phyloP scores from a whole-genome alignment of 2,113 vertebrate species.

The Poecile atricapillus region DNA sequence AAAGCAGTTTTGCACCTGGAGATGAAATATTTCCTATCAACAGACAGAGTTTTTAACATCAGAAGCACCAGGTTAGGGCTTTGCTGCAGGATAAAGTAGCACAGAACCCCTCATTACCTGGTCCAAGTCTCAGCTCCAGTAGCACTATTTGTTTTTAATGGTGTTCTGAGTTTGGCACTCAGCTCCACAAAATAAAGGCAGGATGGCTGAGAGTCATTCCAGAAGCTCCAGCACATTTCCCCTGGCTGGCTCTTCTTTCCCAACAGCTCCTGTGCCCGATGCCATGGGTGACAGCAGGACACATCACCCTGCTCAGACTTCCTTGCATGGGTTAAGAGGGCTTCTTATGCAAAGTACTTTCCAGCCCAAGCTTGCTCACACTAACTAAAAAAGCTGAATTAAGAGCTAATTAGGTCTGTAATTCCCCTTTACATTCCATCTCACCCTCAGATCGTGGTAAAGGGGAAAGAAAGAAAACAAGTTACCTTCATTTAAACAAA shows the following conservation, averaged over 20 bases:
- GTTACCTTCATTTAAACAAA: not conserved
- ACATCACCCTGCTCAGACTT: not conserved
- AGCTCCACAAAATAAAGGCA: not conserved
- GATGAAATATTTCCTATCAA: not conserved
- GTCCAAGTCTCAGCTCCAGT: not conserved
- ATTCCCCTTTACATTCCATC: conserved; percentile 31
- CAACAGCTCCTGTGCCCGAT: not conserved
- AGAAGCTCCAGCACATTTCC: not conserved
- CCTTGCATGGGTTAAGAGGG: not conserved
- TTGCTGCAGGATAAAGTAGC: not conserved
- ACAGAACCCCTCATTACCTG: not conserved
- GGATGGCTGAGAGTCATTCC: not conserved
- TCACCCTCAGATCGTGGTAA: not conserved
- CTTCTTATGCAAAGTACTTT: not conserved
- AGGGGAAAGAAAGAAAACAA: not conserved
- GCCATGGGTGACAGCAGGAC: not conserved
- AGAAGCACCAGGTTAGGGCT: not conserved
- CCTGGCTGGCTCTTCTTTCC: not conserved
- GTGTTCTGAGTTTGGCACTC: not conserved
- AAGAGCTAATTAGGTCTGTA: conserved; percentile 24
- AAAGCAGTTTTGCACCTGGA: conserved; percentile 2
- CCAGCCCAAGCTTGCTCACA: conserved; percentile 25
- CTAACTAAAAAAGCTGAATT: not conserved
- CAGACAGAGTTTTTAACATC: not conserved
- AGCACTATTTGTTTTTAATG: not conserved